These are phyloP conservation scores for Sipha flava DNA, from an alignment of 1,140 invertebrate species.

Conservation along the genomic window DNA sequence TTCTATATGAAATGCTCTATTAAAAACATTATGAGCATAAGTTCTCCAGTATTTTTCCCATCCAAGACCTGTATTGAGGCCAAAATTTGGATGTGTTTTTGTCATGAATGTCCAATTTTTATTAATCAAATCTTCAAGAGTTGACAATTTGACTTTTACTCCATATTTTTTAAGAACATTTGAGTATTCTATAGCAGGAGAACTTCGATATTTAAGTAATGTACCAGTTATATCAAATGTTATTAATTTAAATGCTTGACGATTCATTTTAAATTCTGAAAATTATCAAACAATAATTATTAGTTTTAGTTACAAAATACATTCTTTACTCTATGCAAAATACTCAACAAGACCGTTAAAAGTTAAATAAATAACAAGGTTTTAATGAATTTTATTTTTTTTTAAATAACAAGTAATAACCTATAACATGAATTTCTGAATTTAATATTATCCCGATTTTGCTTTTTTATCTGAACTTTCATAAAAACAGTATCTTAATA, in stretches of 20 bases:
- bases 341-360: too few relatives aligned
- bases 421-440: too few relatives aligned
- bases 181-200: conserved; percentile 65
- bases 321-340: too few relatives aligned
- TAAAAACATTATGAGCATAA: conserved; percentile 58
- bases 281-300: background rate
- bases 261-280: background rate
- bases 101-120: conserved; percentile 54
- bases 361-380: too few relatives aligned
- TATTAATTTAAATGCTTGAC: conserved; percentile 47
- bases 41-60: conserved; percentile 75
- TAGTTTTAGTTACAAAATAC: too few relatives aligned
- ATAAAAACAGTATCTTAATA: too few relatives aligned
- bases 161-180: conserved; percentile 60
- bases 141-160: conserved; percentile 50
- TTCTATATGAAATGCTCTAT: conserved; percentile 40
- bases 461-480: too few relatives aligned
- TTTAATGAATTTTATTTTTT: too few relatives aligned
- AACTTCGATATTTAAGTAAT: conserved; percentile 58
- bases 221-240: conserved; percentile 86
- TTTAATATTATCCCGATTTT: too few relatives aligned
- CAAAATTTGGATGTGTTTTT: conserved; percentile 69
- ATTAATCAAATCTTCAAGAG: conserved; percentile 56
- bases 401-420: too few relatives aligned
- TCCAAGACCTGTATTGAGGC: conserved; percentile 52